Conservation (phyloP, 2,888 invertebrate species). For the Apantesis nais region DNA sequence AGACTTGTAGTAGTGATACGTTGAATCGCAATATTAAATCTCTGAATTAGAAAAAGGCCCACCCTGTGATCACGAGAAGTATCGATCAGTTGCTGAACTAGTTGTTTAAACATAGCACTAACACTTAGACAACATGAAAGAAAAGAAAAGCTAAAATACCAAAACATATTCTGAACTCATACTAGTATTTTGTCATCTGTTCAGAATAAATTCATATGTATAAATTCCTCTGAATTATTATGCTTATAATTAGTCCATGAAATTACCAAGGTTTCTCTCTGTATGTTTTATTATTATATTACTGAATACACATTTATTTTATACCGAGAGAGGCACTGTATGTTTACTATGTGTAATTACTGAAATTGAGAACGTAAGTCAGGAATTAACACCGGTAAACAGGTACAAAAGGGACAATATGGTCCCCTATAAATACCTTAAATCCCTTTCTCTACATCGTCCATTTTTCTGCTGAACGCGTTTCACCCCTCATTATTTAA, state of each 20-base stretch:
- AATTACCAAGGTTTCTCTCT: slow-evolving; percentile 27
- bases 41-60: too few relatives aligned
- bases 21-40: too few relatives aligned
- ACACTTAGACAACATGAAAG: too few relatives aligned
- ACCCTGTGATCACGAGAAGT: too few relatives aligned
- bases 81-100: too few relatives aligned
- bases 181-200: not conserved
- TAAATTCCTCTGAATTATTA: not conserved
- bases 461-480: slow-evolving; percentile 40
- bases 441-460: slow-evolving; percentile 35
- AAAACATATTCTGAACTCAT: not conserved
- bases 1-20: too few relatives aligned
- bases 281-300: slow-evolving; percentile 33
- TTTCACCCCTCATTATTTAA: slow-evolving; percentile 57
- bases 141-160: not conserved
- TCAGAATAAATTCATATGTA: not conserved
- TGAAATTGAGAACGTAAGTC: not conserved
- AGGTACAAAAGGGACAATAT: slow-evolving; percentile 11
- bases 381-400: slow-evolving; percentile 15
- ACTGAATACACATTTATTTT: slow-evolving; percentile 26
- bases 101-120: too few relatives aligned
- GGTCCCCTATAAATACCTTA: slow-evolving; percentile 41
- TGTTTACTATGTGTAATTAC: not conserved
- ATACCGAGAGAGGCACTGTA: not conserved
- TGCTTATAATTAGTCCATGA: slow-evolving; percentile 21